Evolutionary conservation across 2,113 vertebrate species (phyloP).

Genomic region (Odontesthes bonariensis): DNA sequence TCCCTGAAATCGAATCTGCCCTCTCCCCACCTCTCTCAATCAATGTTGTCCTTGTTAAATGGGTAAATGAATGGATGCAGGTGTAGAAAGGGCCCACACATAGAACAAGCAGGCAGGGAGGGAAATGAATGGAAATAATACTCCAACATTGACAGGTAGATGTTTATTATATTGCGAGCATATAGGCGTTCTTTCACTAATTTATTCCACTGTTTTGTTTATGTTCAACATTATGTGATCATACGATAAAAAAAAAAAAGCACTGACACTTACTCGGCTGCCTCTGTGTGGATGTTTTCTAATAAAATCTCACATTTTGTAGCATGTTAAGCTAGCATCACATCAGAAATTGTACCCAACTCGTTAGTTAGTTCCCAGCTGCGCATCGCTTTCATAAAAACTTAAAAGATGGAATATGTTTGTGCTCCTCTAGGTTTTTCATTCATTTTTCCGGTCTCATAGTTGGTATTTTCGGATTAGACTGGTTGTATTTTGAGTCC

Average conservation of each 20-base stretch:
- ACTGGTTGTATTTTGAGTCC: too few species aligned
- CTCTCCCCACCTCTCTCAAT: slow-evolving; percentile 65
- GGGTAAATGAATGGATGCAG: slow-evolving; percentile 66
- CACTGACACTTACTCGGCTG: not conserved
- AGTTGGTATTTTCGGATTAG: too few species aligned
- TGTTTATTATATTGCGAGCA: slow-evolving; percentile 19
- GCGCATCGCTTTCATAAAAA: too few species aligned
- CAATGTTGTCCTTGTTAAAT: slow-evolving; percentile 74
- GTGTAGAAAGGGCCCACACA: slow-evolving; percentile 44
- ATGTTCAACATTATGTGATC: not conserved
- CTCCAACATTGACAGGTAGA: slow-evolving; percentile 27
- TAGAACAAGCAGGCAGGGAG: slow-evolving; percentile 50
- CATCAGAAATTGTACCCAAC: not conserved
- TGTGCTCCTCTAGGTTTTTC: too few species aligned
- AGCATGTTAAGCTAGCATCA: too few species aligned
- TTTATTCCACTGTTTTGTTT: not conserved
- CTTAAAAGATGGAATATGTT: too few species aligned
- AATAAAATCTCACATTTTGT: slow-evolving; percentile 4
- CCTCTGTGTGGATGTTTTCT: not conserved
- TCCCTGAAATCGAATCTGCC: slow-evolving; percentile 72
- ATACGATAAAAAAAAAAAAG: not conserved
- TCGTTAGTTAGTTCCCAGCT: not conserved
- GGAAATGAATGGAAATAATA: slow-evolving; percentile 36
- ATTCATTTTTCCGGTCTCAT: too few species aligned
- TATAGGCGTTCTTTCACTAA: not conserved